These are phyloP conservation scores for Ophion ellenae DNA, from an alignment of 2,888 invertebrate genomes.

Conservation along the genomic window DNA sequence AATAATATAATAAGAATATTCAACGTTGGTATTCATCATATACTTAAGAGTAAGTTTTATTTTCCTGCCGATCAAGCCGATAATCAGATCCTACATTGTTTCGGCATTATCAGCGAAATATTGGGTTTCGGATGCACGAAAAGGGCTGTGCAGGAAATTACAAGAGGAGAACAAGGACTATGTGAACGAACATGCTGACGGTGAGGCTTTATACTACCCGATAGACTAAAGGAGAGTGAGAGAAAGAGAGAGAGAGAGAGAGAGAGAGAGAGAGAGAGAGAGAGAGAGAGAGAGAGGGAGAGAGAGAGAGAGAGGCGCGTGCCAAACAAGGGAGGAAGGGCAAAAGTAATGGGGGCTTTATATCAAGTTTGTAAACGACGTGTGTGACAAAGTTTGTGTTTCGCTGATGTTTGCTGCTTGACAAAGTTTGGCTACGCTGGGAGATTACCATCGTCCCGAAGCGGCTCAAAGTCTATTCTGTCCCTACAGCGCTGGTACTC, in stretches of 20 bases:
- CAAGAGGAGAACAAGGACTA: conserved; percentile 31
- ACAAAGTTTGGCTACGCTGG: conserved; percentile 53
- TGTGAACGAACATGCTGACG: conserved; percentile 45
- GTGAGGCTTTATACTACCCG: neutral
- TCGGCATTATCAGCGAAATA: conserved; percentile 67
- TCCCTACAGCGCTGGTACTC: conserved; percentile 17
- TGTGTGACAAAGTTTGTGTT: conserved; percentile 61
- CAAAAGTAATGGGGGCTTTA: conserved; percentile 19
- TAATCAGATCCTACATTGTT: conserved; percentile 58
- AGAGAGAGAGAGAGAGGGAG: no score
- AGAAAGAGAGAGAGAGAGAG: neutral
- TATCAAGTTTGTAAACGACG: conserved; percentile 59
- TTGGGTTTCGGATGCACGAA: conserved; percentile 68
- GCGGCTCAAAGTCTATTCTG: conserved; percentile 16
- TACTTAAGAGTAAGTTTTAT: neutral
- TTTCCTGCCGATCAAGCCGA: neutral
- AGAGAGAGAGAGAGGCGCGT: neutral
- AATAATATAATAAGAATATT: neutral
- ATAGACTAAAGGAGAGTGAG: neutral
- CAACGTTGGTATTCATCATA: neutral
- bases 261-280: neutral
- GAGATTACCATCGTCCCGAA: conserved; percentile 36
- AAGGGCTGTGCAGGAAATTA: conserved; percentile 31
- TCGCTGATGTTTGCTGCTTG: conserved; percentile 35
- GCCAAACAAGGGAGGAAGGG: neutral